A percentile compares a stretch with the other conserved stretches of the same genome.
These are phyloP conservation scores for Dicranocentrus wangi DNA, from an alignment of 2,888 invertebrate genomes.

Conservation along the genomic window DNA sequence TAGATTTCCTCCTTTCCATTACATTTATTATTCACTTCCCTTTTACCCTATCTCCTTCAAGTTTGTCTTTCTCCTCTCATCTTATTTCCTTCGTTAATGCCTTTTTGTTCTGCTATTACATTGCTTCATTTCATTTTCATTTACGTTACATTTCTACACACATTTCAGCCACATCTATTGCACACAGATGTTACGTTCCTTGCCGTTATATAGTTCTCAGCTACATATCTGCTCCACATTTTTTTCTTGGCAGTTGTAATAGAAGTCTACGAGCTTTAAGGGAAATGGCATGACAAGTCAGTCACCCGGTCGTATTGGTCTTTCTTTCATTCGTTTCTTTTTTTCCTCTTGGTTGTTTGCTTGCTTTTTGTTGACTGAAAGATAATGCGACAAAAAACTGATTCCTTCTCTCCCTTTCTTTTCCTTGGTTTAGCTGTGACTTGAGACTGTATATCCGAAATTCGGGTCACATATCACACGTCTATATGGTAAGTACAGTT, in stretches of 20 bases:
- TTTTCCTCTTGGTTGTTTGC: conserved; percentile 13
- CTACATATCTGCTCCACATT: not conserved
- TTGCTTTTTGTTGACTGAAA: conserved; percentile 28
- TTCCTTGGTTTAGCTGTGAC: not conserved
- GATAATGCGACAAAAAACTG: conserved; percentile 44
- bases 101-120: not conserved
- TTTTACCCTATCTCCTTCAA: not conserved
- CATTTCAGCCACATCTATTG: too few relatives aligned
- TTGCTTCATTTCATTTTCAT: conserved; percentile 42
- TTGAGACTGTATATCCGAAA: conserved; percentile 32
- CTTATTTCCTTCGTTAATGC: conserved; percentile 10
- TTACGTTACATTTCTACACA: not conserved
- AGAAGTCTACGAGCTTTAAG: not conserved
- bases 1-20: conserved; percentile 33
- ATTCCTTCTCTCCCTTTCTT: conserved; percentile 38
- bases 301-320: conserved; percentile 57
- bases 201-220: too few relatives aligned
- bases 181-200: too few relatives aligned
- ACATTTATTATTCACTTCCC: conserved; percentile 39
- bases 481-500: conserved; percentile 45
- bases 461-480: conserved; percentile 57
- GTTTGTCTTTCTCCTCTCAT: conserved; percentile 3
- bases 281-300: conserved; percentile 42
- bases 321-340: conserved; percentile 12
- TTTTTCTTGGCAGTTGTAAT: conserved; percentile 32